A percentile compares a stretch with the other conserved stretches of the same genome.
phyloP scores from a whole-genome alignment of 2,113 vertebrate genomes.

The Percopsis transmontana region DNA sequence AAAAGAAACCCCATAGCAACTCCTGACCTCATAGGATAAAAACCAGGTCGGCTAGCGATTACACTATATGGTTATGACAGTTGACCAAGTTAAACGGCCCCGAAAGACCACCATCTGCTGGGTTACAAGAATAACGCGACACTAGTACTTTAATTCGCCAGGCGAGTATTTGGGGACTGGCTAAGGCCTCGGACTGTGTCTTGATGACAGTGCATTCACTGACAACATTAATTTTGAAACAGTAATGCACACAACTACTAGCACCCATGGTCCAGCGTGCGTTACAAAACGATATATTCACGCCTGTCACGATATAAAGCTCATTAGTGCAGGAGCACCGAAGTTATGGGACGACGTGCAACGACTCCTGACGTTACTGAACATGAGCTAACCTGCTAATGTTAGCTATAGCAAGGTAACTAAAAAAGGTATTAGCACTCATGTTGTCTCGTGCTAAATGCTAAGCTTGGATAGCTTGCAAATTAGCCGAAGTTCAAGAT shows the following conservation, averaged over 20 bases:
- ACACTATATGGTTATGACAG: not conserved
- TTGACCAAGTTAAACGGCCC: not conserved
- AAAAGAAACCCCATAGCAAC: slow-evolving; percentile 3
- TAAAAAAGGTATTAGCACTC: slow-evolving; percentile 35
- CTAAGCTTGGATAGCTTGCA: slow-evolving; percentile 52
- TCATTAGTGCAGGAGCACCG: slow-evolving; percentile 1
- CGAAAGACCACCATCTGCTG: slow-evolving; percentile 11
- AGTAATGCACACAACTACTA: not conserved
- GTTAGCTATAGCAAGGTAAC: slow-evolving; percentile 45
- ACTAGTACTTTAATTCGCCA: slow-evolving; percentile 5
- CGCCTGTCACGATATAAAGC: not conserved
- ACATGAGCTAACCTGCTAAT: slow-evolving; percentile 44
- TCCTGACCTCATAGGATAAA: not conserved
- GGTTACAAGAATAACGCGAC: slow-evolving; percentile 15
- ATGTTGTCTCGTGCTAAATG: slow-evolving; percentile 43
- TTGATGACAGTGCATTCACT: slow-evolving; percentile 75
- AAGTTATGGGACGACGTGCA: not conserved
- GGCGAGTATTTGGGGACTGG: slow-evolving; percentile 10
- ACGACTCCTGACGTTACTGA: slow-evolving; percentile 31
- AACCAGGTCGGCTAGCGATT: not conserved
- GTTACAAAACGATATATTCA: too few species aligned
- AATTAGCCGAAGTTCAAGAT: not conserved
- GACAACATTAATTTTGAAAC: slow-evolving; percentile 31
- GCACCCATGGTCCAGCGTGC: too few species aligned
- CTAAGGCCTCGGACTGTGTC: slow-evolving; percentile 67